These are phyloP conservation scores for Romanogobio albipinnatus DNA, from an alignment of 2,113 vertebrate species.

Conservation along the genomic window DNA sequence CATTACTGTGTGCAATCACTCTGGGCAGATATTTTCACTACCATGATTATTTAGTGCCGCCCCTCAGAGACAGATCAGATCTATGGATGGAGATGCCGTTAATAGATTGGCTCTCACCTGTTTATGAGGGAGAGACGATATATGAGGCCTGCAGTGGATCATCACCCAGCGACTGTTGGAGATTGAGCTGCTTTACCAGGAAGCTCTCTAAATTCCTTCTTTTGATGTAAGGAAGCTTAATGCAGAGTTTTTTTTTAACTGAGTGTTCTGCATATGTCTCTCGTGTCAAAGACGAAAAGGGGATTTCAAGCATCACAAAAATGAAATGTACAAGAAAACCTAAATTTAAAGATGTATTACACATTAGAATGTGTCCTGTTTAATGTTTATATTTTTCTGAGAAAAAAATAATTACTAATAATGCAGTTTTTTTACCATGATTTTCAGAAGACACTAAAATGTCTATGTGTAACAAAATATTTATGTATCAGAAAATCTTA, in stretches of 20 bases:
- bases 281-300: no score
- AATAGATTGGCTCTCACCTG: slow-evolving; percentile 9
- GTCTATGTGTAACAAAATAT: no score
- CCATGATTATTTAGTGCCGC: neutral
- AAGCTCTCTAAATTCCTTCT: neutral
- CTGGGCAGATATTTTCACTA: slow-evolving; percentile 25
- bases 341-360: no score
- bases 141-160: neutral
- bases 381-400: no score
- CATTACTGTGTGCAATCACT: slow-evolving; percentile 18
- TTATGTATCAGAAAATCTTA: no score
- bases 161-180: neutral
- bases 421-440: no score
- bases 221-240: neutral
- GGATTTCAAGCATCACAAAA: no score
- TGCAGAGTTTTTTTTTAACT: neutral
- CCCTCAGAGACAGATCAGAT: slow-evolving; percentile 4
- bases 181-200: neutral
- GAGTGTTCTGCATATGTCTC: no score
- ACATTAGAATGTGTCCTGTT: no score
- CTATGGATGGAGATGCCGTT: slow-evolving; percentile 27
- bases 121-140: slow-evolving; percentile 33
- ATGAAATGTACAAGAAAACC: no score
- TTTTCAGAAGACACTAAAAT: no score
- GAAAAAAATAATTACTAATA: no score